Base-by-base conservation (phyloP, 2,888 invertebrate genomes). In the Xestia ashworthii region DNA sequence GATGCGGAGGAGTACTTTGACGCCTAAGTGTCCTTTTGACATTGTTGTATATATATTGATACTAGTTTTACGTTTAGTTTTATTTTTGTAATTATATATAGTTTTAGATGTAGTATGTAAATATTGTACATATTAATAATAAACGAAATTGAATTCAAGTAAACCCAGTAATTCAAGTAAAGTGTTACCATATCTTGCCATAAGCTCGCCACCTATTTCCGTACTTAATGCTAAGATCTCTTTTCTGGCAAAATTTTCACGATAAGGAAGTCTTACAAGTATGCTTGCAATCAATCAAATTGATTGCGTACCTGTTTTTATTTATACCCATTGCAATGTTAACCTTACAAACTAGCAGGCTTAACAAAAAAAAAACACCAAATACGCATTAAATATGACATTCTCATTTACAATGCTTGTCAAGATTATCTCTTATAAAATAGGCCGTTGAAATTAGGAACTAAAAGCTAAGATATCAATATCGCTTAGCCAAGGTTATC, bases 401-500 rank as follows among this genome's bases (percentile, higher is more conserved):
- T 79, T 88, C 70, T 70, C 81, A 79, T 82, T 87, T 46, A 80
- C 76, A 86, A 78, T 82, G 76, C 71, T 78, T 80, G 84, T 86
- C 87, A 80, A 82, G 79, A 84, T 88, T 74, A 87, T 87, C 82
- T 82, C 22, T 58, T 60, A 64, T 73, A 62, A 80, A 82, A 76
- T 81, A 80, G 84, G 81, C 82, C 76, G 83, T 81, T 78, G 44
- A 75, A 84, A 88, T 87, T 83, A 87, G 75, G 81, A 81, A 86
- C 79, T 85, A 81, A 80, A 85, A 76, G 80, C 76, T 58, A 14
- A 67, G 72, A 83, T 83, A 87, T 82, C 74, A 74, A 81, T 84
- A 86, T 72, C 77, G 76, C 76, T 73, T 73, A 82, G 53, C 53
- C 90, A 93, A 92, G 92, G 91, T 89, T 88, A 85, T 74, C 71